Evolutionary conservation across 2,113 vertebrate species (phyloP).

Genomic region (Xyrauchen texanus): DNA sequence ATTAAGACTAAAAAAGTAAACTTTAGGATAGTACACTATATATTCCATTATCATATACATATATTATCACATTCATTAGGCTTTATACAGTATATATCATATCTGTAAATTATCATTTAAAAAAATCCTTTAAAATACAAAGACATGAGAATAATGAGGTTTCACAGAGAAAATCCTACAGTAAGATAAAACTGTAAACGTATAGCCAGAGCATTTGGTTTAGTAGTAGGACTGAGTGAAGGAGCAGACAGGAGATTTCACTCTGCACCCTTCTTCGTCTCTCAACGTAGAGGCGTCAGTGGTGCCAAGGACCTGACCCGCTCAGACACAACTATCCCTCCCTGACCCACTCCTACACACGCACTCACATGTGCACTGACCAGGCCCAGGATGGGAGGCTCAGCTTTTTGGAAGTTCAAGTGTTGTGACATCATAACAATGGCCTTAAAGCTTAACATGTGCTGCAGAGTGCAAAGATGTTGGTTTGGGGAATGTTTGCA

Average conservation of each 20-base stretch:
- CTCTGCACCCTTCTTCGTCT: slow-evolving; percentile 64
- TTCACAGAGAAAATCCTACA: not conserved
- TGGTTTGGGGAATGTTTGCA: no score
- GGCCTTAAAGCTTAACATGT: not conserved
- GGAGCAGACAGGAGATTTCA: slow-evolving; percentile 70
- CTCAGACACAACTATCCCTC: slow-evolving; percentile 76
- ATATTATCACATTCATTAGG: no score
- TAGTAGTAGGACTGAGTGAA: slow-evolving; percentile 7
- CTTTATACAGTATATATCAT: no score
- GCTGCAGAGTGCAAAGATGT: no score
- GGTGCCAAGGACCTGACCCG: slow-evolving; percentile 66
- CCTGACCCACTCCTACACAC: slow-evolving; percentile 39
- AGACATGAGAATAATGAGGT: not conserved
- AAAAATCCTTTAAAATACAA: not conserved
- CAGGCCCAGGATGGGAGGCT: not conserved
- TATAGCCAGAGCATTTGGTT: slow-evolving; percentile 7
- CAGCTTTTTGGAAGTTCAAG: slow-evolving; percentile 7
- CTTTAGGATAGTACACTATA: no score
- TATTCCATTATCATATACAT: no score
- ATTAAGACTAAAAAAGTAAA: no score
- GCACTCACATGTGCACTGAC: not conserved
- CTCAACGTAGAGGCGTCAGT: slow-evolving; percentile 67
- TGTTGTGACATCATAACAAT: not conserved
- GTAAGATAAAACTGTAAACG: not conserved
- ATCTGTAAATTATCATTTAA: not conserved